Evolutionary conservation across 2,888 invertebrate species (phyloP).

Genomic region (Thera obeliscata): DNA sequence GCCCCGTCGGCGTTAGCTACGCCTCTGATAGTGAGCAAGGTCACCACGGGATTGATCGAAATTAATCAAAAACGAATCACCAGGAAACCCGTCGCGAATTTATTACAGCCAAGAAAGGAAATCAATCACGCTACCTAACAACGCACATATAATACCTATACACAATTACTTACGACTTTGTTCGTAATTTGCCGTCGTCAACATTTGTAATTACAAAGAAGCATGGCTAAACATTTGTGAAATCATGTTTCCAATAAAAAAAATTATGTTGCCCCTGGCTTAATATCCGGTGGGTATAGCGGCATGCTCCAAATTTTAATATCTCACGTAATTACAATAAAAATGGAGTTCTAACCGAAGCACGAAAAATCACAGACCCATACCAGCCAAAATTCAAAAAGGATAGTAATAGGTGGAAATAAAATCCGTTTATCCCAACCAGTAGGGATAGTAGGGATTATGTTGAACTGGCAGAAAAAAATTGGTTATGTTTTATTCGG

Average conservation of each 20-base stretch:
- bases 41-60: constrained; percentile 51
- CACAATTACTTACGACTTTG: constrained; percentile 3
- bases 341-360: constrained; percentile 1
- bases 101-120: constrained; percentile 51
- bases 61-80: constrained; percentile 66
- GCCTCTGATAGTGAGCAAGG: constrained; percentile 36
- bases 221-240: too few relatives aligned
- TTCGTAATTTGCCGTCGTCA: background rate
- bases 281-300: constrained; percentile 46
- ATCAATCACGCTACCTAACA: constrained; percentile 54
- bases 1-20: background rate
- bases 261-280: constrained; percentile 41
- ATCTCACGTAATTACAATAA: constrained; percentile 1
- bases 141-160: constrained; percentile 11
- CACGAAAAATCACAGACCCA: background rate
- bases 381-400: too few relatives aligned
- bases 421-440: too few relatives aligned
- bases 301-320: constrained; percentile 10
- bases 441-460: too few relatives aligned
- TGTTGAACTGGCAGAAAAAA: too few relatives aligned
- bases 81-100: constrained; percentile 53
- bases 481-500: too few relatives aligned
- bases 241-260: constrained; percentile 35
- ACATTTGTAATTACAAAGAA: too few relatives aligned
- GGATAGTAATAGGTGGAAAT: too few relatives aligned